Base-by-base conservation (phyloP, 2,888 invertebrate species). In the Octodonta nipae region DNA sequence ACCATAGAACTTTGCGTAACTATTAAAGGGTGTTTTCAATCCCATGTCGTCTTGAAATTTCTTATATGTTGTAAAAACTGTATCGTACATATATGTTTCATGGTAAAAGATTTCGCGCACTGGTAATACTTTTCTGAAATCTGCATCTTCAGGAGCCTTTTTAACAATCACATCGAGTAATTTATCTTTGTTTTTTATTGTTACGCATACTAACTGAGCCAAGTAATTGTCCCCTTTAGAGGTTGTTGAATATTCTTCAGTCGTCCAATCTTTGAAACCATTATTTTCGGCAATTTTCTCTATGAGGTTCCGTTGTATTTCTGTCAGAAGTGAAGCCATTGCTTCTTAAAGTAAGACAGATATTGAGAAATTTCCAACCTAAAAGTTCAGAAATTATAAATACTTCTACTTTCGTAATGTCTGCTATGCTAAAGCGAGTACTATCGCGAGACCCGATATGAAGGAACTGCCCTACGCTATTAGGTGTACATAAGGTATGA, bases 21-120 rank as follows among this genome's bases (percentile, higher is more conserved):
- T 16, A 1, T 13, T 8, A 13, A 37, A 40, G 5, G 27, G 28
- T n/a, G n/a, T n/a, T n/a, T n/a, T n/a, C n/a, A n/a, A n/a, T n/a
- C n/a, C n/a, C n/a, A n/a, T n/a, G n/a, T n/a, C n/a, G n/a, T 36
- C 13, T 31, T 45, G 37, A 20, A 41, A 36, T 24, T 31, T 37
- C 13, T 31, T 4, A 26, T 51, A 49, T n/a, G 33, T 38, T 2
- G 46, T 37, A n/a, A 56, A 41, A 5, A 57, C 37, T 2, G 33
- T 33, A n/a, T 40, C 37, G 37, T 57, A 57, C 4, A 52, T 28
- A 27, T 43, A 46, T 4, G 46, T 41, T 42, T 57, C 57, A 12
- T 52, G 38, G 4, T 35, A 24, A 36, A 49, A 56, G 2, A 46
- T 37, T 3, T 35, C 12, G 1, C 36, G 36, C 4, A 55, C 37